Evolutionary conservation across 2,797 vertebrate species (phyloP).

Genomic region (Phoebastria nigripes): DNA sequence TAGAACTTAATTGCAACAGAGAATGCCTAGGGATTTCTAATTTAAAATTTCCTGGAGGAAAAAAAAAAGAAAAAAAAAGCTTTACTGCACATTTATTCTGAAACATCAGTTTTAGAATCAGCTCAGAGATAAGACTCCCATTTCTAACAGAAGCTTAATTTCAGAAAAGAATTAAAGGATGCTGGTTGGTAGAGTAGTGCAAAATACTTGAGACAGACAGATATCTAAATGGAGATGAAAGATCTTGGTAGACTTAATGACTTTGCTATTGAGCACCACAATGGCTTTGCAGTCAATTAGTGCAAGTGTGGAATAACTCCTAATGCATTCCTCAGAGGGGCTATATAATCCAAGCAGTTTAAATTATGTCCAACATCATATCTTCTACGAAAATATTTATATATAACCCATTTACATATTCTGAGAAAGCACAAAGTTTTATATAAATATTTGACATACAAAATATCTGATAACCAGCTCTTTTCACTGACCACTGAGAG

Average conservation of each 20-base stretch:
- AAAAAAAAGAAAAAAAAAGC: not conserved
- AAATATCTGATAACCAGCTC: not conserved
- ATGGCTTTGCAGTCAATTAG: not conserved
- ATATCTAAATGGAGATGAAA: not conserved
- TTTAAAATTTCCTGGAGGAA: not conserved
- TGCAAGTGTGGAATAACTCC: not conserved
- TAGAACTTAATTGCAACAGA: slow-evolving; percentile 14
- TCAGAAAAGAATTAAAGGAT: slow-evolving; percentile 2
- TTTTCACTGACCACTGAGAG: not conserved
- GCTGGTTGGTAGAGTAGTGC: not conserved
- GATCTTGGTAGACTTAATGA: not conserved
- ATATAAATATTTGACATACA: not conserved
- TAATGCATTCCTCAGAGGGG: not conserved
- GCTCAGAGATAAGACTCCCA: not conserved
- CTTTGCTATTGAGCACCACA: not conserved
- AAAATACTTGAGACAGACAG: not conserved
- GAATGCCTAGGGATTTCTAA: not conserved
- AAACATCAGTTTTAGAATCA: not conserved
- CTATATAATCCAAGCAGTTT: not conserved
- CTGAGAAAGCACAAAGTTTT: not conserved
- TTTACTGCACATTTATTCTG: not conserved
- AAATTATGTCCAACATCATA: not conserved
- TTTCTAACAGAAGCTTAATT: not conserved
- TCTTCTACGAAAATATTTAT: not conserved
- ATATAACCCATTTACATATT: not conserved